Conservation (phyloP, 2,113 vertebrate species). For the Psilopogon haemacephalus region DNA sequence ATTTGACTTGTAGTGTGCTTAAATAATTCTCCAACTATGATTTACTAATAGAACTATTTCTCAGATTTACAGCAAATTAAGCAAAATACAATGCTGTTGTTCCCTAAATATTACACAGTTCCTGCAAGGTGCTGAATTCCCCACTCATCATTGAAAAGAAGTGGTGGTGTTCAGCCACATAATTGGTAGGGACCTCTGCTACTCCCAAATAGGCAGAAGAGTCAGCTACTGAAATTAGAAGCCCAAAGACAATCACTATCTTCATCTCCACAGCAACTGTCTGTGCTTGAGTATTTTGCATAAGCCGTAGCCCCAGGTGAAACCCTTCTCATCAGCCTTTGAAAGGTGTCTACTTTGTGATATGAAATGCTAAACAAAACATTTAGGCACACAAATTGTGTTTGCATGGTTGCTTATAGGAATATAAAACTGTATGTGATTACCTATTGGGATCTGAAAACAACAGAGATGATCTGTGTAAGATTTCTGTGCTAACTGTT, state of each 20-base stretch:
- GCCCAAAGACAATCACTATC: background rate
- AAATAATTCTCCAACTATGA: background rate
- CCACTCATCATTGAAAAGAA: background rate
- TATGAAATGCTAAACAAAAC: background rate
- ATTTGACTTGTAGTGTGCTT: background rate
- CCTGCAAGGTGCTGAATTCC: background rate
- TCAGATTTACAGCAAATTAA: background rate
- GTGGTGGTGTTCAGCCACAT: background rate
- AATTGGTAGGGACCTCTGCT: background rate
- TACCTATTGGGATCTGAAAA: background rate
- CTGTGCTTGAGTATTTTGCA: background rate
- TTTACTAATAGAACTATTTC: background rate
- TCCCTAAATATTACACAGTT: background rate
- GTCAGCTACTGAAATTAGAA: background rate
- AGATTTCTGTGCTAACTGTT: background rate
- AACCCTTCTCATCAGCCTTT: background rate
- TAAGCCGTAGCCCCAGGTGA: background rate
- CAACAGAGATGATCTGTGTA: background rate
- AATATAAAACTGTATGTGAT: background rate
- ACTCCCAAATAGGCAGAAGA: background rate
- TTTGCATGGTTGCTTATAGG: background rate
- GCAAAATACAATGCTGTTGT: background rate
- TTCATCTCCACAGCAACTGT: background rate
- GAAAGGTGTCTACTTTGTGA: background rate
- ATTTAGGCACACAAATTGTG: background rate